A percentile compares a stretch with the other conserved stretches of the same genome.
Conservation (phyloP, 2,797 vertebrate genomes). For the Malacoctenus gilli region DNA sequence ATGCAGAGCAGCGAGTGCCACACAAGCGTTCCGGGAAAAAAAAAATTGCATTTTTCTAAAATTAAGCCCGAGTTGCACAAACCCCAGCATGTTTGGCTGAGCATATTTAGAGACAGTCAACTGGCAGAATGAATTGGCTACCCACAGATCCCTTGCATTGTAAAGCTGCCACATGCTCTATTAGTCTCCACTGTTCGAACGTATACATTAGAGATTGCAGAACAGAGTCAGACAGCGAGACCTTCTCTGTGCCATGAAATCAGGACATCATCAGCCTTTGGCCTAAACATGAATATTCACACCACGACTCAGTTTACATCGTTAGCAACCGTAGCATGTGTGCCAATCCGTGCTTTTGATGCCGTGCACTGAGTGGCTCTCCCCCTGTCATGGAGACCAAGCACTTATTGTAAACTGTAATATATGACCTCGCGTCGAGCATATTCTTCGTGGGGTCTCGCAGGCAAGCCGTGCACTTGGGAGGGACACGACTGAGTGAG, state of each 20-base stretch:
- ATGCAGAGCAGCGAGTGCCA: too few species aligned
- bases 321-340: slow-evolving; percentile 45
- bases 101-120: slow-evolving; percentile 65
- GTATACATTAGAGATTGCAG: slow-evolving; percentile 73
- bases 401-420: slow-evolving; percentile 71
- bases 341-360: slow-evolving; percentile 60
- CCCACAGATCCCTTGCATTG: slow-evolving; percentile 73
- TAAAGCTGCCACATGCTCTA: slow-evolving; percentile 79
- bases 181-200: slow-evolving; percentile 74
- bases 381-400: slow-evolving; percentile 62
- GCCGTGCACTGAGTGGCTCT: slow-evolving; percentile 54
- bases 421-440: slow-evolving; percentile 70
- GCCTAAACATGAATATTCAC: slow-evolving; percentile 65
- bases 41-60: too few species aligned
- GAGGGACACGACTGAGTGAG: slow-evolving; percentile 73
- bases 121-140: slow-evolving; percentile 65
- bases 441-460: slow-evolving; percentile 68
- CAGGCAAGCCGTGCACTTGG: slow-evolving; percentile 62
- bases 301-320: slow-evolving; percentile 57
- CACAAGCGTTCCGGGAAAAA: too few species aligned
- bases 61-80: too few species aligned
- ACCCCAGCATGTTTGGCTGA: slow-evolving; percentile 63
- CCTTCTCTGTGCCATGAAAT: slow-evolving; percentile 71
- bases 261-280: slow-evolving; percentile 63
- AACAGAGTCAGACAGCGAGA: slow-evolving; percentile 60